Percentiles rank a stretch among this genome's conserved stretches.
Conservation (phyloP, 2,113 vertebrate species). For the Leucoraja erinaceus region DNA sequence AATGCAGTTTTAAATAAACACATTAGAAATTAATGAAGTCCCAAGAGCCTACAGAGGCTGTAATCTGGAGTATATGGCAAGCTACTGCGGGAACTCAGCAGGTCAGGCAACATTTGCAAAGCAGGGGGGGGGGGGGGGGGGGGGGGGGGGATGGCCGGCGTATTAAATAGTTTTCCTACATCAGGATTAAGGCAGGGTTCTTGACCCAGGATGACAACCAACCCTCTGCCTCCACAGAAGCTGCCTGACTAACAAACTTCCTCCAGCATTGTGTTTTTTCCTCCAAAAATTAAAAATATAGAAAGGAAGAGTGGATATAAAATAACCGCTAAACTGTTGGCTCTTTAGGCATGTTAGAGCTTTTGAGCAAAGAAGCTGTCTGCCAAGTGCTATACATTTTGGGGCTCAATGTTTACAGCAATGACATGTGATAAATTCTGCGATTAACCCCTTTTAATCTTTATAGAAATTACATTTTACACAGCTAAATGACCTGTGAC, state of each 20-base stretch:
- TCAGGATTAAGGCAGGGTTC: no score
- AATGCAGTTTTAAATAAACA: neutral
- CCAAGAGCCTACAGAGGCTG: no score
- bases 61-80: no score
- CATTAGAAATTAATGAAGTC: neutral
- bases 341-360: neutral
- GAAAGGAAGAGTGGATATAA: neutral
- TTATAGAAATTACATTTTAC: neutral
- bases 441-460: neutral
- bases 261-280: no score
- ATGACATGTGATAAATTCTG: neutral
- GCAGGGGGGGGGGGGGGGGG: no score
- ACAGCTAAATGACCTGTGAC: neutral
- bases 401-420: neutral
- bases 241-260: no score
- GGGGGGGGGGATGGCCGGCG: no score
- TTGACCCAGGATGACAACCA: no score
- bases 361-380: neutral
- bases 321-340: neutral
- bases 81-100: no score
- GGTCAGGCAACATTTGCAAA: no score
- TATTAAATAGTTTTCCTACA: no score
- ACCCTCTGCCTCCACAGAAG: no score
- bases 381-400: neutral
- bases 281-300: neutral